phyloP scores from a whole-genome alignment of 1,140 invertebrate genomes.

The Pseudachorutes palmiensis region DNA sequence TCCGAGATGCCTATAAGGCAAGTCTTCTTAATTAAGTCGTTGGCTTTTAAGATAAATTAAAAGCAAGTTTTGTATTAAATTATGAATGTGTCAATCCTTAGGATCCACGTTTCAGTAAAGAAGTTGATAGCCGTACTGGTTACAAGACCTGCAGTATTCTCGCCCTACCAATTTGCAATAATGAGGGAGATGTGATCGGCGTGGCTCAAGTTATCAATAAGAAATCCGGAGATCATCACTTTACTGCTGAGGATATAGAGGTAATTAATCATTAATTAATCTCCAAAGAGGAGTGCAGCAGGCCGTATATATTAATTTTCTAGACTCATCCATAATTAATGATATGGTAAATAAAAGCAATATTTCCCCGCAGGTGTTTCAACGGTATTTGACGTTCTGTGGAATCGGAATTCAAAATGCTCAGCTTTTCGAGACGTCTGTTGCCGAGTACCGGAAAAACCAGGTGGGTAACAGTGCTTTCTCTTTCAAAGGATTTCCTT shows the following conservation, averaged over 20 bases:
- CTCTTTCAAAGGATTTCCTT: neutral
- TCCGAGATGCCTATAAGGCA: slow-evolving; percentile 79
- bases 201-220: slow-evolving; percentile 97
- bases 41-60: neutral
- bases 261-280: slow-evolving; percentile 41
- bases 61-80: neutral
- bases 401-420: slow-evolving; percentile 96
- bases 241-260: slow-evolving; percentile 81
- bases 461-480: slow-evolving; percentile 52
- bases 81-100: slow-evolving; percentile 39
- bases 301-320: too few relatives aligned
- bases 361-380: slow-evolving; percentile 54
- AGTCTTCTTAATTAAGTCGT: slow-evolving; percentile 21
- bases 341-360: too few relatives aligned
- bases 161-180: slow-evolving; percentile 92
- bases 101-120: slow-evolving; percentile 78
- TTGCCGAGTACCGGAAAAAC: slow-evolving; percentile 85
- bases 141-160: slow-evolving; percentile 85
- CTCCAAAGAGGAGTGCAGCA: too few relatives aligned
- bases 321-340: too few relatives aligned
- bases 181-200: slow-evolving; percentile 89
- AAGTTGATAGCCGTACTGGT: slow-evolving; percentile 82
- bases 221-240: slow-evolving; percentile 73
- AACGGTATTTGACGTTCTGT: slow-evolving; percentile 86
- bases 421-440: slow-evolving; percentile 87